These are phyloP conservation scores for Anarrhichthys ocellatus DNA, from an alignment of 2,113 vertebrate species.

Conservation along the genomic window DNA sequence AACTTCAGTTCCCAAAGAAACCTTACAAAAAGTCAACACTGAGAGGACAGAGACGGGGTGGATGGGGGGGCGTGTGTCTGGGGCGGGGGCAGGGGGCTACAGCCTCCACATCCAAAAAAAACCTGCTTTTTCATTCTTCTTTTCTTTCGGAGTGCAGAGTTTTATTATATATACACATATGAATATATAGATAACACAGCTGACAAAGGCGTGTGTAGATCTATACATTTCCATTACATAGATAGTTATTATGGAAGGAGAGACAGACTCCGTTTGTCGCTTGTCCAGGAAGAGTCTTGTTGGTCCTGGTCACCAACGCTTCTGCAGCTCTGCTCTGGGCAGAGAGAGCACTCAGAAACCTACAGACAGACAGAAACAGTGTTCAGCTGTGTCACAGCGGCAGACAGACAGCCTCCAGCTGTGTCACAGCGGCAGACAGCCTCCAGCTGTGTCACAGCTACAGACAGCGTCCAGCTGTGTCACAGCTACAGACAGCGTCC, in stretches of 20 bases:
- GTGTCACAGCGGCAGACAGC: too few species aligned
- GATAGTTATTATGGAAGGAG: slow-evolving; percentile 84
- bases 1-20: slow-evolving; percentile 78
- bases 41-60: slow-evolving; percentile 47
- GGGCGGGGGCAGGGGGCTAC: slow-evolving; percentile 70
- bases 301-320: slow-evolving; percentile 73
- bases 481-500: too few species aligned
- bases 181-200: slow-evolving; percentile 86
- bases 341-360: slow-evolving; percentile 86
- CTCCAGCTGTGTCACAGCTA: too few species aligned
- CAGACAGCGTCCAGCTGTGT: too few species aligned
- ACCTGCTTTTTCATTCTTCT: slow-evolving; percentile 69
- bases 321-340: slow-evolving; percentile 88
- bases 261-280: slow-evolving; percentile 75
- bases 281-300: slow-evolving; percentile 71
- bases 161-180: slow-evolving; percentile 87
- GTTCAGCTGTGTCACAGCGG: too few species aligned
- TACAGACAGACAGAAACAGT: slow-evolving; percentile 27
- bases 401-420: too few species aligned
- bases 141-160: slow-evolving; percentile 77
- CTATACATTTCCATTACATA: slow-evolving; percentile 87
- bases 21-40: slow-evolving; percentile 67
- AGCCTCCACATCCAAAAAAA: slow-evolving; percentile 80
- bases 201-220: slow-evolving; percentile 77
- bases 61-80: background rate